These are phyloP conservation scores for Sturmia bella DNA, from an alignment of 2,888 invertebrate genomes.

Conservation along the genomic window DNA sequence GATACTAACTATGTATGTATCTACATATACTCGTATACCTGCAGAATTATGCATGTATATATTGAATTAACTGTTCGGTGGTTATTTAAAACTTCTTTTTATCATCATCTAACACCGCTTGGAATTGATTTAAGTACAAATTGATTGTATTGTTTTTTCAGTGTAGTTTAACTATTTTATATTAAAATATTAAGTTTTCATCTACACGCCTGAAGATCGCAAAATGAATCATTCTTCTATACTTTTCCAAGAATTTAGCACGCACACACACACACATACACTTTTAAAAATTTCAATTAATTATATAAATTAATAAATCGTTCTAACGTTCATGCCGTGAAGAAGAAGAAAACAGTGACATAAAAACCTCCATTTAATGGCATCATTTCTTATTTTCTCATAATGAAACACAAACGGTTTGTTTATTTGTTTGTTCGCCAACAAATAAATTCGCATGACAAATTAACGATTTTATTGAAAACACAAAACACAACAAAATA, in stretches of 20 bases:
- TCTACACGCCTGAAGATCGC: neutral
- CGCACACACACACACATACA: too few relatives aligned
- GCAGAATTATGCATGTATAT: too few relatives aligned
- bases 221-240: neutral
- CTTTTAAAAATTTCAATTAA: constrained; percentile 25
- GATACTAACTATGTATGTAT: too few relatives aligned
- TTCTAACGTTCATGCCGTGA: constrained; percentile 25
- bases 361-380: constrained; percentile 61
- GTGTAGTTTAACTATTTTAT: too few relatives aligned
- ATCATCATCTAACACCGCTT: too few relatives aligned
- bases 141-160: too few relatives aligned
- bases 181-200: too few relatives aligned
- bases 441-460: constrained; percentile 62
- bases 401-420: constrained; percentile 26
- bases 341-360: constrained; percentile 41
- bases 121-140: too few relatives aligned
- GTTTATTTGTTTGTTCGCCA: constrained; percentile 12
- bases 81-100: too few relatives aligned
- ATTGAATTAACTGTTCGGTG: too few relatives aligned
- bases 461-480: constrained; percentile 68
- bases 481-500: constrained; percentile 62
- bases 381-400: constrained; percentile 58
- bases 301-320: constrained; percentile 43
- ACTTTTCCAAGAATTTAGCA: constrained; percentile 42
- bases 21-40: too few relatives aligned